Base-by-base conservation (phyloP, 2,888 invertebrate genomes). In the Globia sparganii region DNA sequence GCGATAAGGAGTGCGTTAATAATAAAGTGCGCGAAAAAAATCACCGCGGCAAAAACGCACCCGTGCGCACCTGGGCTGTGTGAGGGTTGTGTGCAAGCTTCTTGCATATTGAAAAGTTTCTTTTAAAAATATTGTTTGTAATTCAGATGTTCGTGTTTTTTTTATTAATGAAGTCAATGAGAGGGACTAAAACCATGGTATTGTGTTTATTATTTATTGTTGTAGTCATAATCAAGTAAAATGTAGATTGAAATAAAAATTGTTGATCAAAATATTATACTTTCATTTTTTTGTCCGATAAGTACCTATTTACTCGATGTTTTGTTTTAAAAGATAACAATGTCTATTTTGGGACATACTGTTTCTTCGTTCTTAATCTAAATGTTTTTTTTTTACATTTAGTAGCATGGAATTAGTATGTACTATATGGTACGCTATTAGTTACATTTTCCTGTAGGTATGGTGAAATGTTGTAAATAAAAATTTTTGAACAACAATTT, bases 181-280 rank as follows among this genome's bases (percentile, higher is more conserved):
- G 62, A 68, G 40, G 43, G 43, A 66, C 34, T 77, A 75, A 78
- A 77, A 64, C 61, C 34, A 59, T 72, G 62, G 72, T 87, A 56
- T 85, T 79, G 53, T 81, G 46, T 84, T 79, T 80, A 72, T 61
- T 84, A 76, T 77, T 71, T 73, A 82, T 77, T 84, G 74, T 75
- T 85, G 37, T 87, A 85, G 85, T 86, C 82, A 64, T 85, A 79
- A 77, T 73, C 69, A 81, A 62, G 0, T 74, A 71, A 83, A 85
- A 31, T 85, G 53, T 83, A 83, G 74, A 85, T 77, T 69, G 65
- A 72, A 84, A 81, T 85, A 85, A 84, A 84, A 72, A 59, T 37
- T 72, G 77, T 87, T 81, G 70, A 75, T 49, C 49, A 64, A 81
- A 68, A 61, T 74, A 56, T 28, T 13, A 31, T n/a, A n/a, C n/a